Evolutionary conservation across 2,888 invertebrate species (phyloP), one percentile per base, ranked within the genome.

Genomic region (Lasioglossum calceatum): DNA sequence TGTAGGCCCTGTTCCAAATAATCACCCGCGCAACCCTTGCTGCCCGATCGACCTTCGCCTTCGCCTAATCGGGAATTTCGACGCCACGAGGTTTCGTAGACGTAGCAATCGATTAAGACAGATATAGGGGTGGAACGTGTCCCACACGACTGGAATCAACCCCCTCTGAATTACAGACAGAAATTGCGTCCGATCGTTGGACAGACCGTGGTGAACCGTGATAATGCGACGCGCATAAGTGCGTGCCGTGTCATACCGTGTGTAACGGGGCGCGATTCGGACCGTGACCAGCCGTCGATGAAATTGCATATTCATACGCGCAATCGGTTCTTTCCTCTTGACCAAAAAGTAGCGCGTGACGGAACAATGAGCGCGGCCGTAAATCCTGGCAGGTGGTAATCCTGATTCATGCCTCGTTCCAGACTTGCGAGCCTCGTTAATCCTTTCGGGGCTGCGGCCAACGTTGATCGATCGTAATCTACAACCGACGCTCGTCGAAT

Each of bases 341-440:
- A 44, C 71, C 44, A 50, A 72, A 79, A 84, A 89, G 61, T 81
- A 87, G 70, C 85, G 81, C 85, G 85, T 81, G 77, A 88, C 74
- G 77, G 81, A 67, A 79, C 67, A 75, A 79, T 74, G 64, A 64
- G 36, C 76, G 27, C 47, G 73, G 82, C 71, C 78, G 71, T 85
- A 90, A 90, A 87, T 90, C 86, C 82, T 77, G 87, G 85, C 90
- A 90, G 90, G 89, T 90, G 90, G 83, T 85, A 82, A 81, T 90
- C 88, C 90, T 91, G 92, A 92, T 92, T 92, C 90, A 89, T 88
- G 84, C 79, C 76, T 77, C 86, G 86, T 82, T 86, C 86, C 86
- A 80, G 85, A 72, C 58, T 58, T 58, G 81, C 85, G 85, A 90
- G 89, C 85, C 88, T 71, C 84, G 88, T 86, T 90, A 87, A 85